These are phyloP conservation scores for Hoplostethus mediterraneus DNA, from an alignment of 2,797 vertebrate genomes.

Conservation along the genomic window DNA sequence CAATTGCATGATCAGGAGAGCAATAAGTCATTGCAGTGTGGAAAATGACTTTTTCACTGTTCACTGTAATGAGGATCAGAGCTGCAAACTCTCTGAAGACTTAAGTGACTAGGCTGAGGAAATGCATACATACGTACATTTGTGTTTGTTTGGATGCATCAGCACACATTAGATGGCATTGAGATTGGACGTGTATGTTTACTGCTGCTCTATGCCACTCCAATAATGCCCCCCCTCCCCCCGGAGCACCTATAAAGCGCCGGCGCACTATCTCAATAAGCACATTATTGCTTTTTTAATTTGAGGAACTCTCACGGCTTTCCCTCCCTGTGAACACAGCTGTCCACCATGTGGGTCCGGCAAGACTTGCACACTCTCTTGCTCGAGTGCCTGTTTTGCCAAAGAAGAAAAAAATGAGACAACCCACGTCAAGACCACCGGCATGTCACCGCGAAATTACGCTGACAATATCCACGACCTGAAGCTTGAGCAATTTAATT, in stretches of 20 bases:
- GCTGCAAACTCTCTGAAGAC: constrained; percentile 7
- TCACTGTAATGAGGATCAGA: not conserved
- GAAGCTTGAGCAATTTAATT: not conserved
- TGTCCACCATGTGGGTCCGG: constrained; percentile 53
- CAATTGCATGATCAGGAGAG: not conserved
- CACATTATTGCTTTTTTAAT: constrained; percentile 33
- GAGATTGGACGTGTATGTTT: too few species aligned
- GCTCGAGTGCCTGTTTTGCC: not conserved
- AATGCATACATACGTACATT: not conserved
- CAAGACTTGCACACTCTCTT: not conserved
- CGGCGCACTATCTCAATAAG: not conserved
- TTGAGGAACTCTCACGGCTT: constrained; percentile 24
- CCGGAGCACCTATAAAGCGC: too few species aligned
- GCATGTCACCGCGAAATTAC: constrained; percentile 23
- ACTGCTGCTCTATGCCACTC: too few species aligned
- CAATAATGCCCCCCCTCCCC: too few species aligned
- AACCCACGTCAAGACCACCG: constrained; percentile 55
- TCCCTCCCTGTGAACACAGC: constrained; percentile 29
- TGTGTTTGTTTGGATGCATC: too few species aligned
- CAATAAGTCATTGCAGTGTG: not conserved
- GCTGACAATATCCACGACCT: constrained; percentile 4
- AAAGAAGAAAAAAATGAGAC: constrained; percentile 26
- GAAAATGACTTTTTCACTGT: not conserved
- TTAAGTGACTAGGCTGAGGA: not conserved
- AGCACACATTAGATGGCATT: too few species aligned